Evolutionary conservation across 1,140 invertebrate species (phyloP), one percentile per base, ranked within the genome.

Genomic region (Metaphire vulgaris): DNA sequence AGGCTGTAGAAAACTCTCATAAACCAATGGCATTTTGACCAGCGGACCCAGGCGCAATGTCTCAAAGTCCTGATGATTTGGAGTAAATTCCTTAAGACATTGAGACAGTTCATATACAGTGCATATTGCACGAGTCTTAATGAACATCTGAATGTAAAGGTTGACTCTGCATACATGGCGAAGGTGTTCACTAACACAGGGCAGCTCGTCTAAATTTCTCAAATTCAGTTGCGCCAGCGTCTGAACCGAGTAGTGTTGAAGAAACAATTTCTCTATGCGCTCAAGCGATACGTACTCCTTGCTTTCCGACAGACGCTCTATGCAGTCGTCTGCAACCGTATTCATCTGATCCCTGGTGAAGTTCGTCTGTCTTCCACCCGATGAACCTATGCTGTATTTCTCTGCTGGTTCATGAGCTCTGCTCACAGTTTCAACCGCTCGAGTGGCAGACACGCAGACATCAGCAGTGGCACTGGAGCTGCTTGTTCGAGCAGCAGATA

Each of bases 1-100:
- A 29, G 83, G 83, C 74, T 83, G 82, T 41, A 83, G 82, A 79
- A 86, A 86, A 71, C 80, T 74, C 30, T 83, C 80, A 71, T 82
- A 82, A 14, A 86, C 79, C 12, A 82, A 33, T 15, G 84, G 84
- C 41, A 83, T 78, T 31, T 81, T 76, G 31, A 82, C 81, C 21
- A 86, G 33, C 2, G 85, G 85, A 0, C 85, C 85, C 28, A 85
- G 78, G 30, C 82, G 80, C 0, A 86, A 74, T 15, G 74, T 70
- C 6, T 78, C 78, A 79, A 85, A 86, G 21, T 56, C 41, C 41
- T 56, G 41, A 56, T 21, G 41, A 56, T 56, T 56, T 56, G 41
- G 41, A 56, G 41, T 21, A 56, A 56, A 56, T 56, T 56, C 41
- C 41, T 21, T 56, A 12, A 56, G 41, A 56, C 41, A 56, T 21